Evolutionary conservation across 2,888 invertebrate genomes (phyloP).

Genomic region (Athetis lepigone): DNA sequence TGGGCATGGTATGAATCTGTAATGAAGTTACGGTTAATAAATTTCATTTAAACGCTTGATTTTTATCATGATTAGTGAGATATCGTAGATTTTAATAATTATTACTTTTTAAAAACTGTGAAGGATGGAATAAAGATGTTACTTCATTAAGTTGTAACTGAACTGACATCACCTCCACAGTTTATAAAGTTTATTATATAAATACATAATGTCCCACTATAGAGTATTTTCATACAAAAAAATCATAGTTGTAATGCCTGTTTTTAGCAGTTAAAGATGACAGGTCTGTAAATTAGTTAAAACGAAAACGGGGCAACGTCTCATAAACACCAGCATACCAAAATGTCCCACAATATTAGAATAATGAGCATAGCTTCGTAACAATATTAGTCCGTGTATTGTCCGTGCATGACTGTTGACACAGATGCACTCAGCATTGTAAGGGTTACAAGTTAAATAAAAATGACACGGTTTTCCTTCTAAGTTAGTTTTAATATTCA

Average conservation of each 20-base stretch:
- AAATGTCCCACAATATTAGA: constrained; percentile 13
- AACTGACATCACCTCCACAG: too few species aligned
- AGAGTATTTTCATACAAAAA: too few species aligned
- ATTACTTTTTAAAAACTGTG: too few species aligned
- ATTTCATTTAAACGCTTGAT: constrained; percentile 32
- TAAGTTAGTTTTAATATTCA: constrained; percentile 75
- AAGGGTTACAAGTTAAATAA: constrained; percentile 76
- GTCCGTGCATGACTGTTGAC: constrained; percentile 72
- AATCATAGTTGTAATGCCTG: too few species aligned
- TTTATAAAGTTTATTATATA: too few species aligned
- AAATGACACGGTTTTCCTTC: constrained; percentile 72
- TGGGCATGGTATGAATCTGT: constrained; percentile 21
- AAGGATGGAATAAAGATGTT: too few species aligned
- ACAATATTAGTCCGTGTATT: constrained; percentile 40
- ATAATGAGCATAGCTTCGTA: constrained; percentile 26
- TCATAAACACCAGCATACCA: neutral
- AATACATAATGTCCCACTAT: too few species aligned
- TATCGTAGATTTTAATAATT: neutral
- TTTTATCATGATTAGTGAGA: constrained; percentile 1
- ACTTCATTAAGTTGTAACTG: too few species aligned
- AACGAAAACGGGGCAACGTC: neutral
- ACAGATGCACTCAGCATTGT: constrained; percentile 77
- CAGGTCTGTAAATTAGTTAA: neutral
- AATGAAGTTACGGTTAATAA: constrained; percentile 43
- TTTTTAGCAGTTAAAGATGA: too few species aligned